These are phyloP conservation scores for Meteorus sp. DNA, from an alignment of 1,140 invertebrate species.

Conservation along the genomic window DNA sequence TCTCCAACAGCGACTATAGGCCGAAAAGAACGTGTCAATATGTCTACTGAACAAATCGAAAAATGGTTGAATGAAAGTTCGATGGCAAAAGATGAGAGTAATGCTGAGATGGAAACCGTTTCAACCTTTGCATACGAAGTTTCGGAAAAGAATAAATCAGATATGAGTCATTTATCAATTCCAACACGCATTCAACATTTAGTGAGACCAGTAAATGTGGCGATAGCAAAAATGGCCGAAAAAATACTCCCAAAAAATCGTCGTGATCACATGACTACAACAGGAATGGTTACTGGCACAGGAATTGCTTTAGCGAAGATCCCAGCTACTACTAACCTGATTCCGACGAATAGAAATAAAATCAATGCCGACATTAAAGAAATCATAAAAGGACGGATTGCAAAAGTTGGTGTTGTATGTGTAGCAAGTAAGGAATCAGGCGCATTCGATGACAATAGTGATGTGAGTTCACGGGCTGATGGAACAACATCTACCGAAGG, in stretches of 20 bases:
- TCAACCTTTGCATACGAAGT: slow-evolving; percentile 45
- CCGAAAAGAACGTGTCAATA: slow-evolving; percentile 70
- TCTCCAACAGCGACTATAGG: slow-evolving; percentile 36
- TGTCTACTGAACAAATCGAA: slow-evolving; percentile 73
- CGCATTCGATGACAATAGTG: slow-evolving; percentile 37
- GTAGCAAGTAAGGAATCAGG: slow-evolving; percentile 28
- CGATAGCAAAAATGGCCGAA: slow-evolving; percentile 51
- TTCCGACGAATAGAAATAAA: slow-evolving; percentile 34
- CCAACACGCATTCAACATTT: slow-evolving; percentile 55
- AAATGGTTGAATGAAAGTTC: slow-evolving; percentile 71
- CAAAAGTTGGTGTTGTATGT: slow-evolving; percentile 33
- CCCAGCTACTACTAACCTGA: neutral
- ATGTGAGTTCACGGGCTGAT: slow-evolving; percentile 37
- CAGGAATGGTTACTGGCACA: neutral
- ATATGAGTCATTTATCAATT: slow-evolving; percentile 49
- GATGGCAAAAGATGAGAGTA: slow-evolving; percentile 60
- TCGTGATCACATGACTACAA: neutral
- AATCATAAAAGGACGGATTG: slow-evolving; percentile 32
- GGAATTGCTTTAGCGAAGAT: slow-evolving; percentile 23
- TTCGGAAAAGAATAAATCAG: slow-evolving; percentile 40
- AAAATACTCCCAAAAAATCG: slow-evolving; percentile 28
- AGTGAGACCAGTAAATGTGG: slow-evolving; percentile 55
- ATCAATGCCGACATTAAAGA: slow-evolving; percentile 34
- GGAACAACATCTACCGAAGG: slow-evolving; percentile 35
- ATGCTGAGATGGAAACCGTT: slow-evolving; percentile 58